Evolutionary conservation across 2,888 invertebrate species (phyloP).

Genomic region (Dugesia japonica): DNA sequence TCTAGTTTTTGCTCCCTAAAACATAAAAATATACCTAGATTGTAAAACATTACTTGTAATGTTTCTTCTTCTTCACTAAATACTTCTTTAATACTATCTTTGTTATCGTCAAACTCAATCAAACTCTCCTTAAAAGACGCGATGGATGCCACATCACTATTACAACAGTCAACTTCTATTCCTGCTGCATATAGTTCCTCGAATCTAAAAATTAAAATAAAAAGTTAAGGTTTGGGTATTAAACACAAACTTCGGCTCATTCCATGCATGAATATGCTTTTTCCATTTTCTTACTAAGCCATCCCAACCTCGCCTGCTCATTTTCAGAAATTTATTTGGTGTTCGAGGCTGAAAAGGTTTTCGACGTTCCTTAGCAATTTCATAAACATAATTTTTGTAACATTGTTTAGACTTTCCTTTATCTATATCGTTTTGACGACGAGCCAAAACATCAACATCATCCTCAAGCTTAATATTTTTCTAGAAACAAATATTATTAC

Average conservation of each 20-base stretch:
- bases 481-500: too few relatives aligned
- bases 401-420: constrained; percentile 22
- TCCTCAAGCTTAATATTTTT: background rate
- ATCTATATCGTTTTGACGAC: constrained; percentile 25
- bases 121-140: background rate
- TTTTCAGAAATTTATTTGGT: constrained; percentile 25
- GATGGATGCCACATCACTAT: background rate
- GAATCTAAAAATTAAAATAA: background rate
- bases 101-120: background rate
- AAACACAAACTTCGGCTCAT: constrained; percentile 8
- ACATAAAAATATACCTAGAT: background rate
- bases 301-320: constrained; percentile 26
- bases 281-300: constrained; percentile 20
- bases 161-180: background rate
- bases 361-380: constrained; percentile 15
- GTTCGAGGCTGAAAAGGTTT: constrained; percentile 20
- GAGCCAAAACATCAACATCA: background rate
- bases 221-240: background rate
- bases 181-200: background rate
- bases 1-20: background rate
- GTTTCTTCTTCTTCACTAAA: background rate
- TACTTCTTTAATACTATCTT: background rate
- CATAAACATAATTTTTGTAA: constrained; percentile 13
- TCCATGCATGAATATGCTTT: constrained; percentile 26
- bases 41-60: background rate